phyloP scores from a whole-genome alignment of 2,797 vertebrate species.

The Miichthys miiuy region DNA sequence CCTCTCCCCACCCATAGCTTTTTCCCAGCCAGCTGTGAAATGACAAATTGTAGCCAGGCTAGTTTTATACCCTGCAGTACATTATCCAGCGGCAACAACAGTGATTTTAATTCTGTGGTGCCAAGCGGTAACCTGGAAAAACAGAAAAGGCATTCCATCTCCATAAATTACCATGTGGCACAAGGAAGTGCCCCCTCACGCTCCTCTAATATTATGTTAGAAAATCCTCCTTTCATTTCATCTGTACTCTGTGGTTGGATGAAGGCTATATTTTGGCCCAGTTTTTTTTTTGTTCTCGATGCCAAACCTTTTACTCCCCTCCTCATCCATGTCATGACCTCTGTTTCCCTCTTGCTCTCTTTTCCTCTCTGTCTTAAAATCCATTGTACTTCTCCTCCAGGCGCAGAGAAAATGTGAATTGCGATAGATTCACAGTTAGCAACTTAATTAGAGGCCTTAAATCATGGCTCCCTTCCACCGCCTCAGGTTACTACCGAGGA shows the following conservation, averaged over 20 bases:
- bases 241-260: conserved; percentile 13
- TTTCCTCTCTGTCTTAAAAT: conserved; percentile 57
- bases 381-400: conserved; percentile 47
- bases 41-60: conserved; percentile 46
- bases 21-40: conserved; percentile 52
- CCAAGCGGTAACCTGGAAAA: conserved; percentile 53
- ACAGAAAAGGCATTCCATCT: conserved; percentile 44
- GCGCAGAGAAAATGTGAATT: conserved; percentile 63
- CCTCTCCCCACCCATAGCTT: conserved; percentile 13
- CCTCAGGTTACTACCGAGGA: conserved; percentile 51
- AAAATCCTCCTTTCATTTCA: conserved; percentile 28
- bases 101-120: conserved; percentile 50
- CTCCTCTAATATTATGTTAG: conserved; percentile 35
- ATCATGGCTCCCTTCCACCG: conserved; percentile 68
- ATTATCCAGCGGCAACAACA: conserved; percentile 36
- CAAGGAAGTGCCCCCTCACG: conserved; percentile 30
- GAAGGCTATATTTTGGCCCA: conserved; percentile 40
- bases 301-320: conserved; percentile 9
- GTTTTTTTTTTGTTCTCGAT: conserved; percentile 18
- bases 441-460: conserved; percentile 80
- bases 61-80: conserved; percentile 25
- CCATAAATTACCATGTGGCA: conserved; percentile 58
- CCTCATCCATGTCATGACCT: conserved; percentile 25
- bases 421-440: conserved; percentile 76
- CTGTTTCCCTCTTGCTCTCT: conserved; percentile 39